Evolutionary conservation across 2,797 vertebrate genomes (phyloP), one percentile per base, ranked within the genome.

Genomic region (Onychomys leucogaster): DNA sequence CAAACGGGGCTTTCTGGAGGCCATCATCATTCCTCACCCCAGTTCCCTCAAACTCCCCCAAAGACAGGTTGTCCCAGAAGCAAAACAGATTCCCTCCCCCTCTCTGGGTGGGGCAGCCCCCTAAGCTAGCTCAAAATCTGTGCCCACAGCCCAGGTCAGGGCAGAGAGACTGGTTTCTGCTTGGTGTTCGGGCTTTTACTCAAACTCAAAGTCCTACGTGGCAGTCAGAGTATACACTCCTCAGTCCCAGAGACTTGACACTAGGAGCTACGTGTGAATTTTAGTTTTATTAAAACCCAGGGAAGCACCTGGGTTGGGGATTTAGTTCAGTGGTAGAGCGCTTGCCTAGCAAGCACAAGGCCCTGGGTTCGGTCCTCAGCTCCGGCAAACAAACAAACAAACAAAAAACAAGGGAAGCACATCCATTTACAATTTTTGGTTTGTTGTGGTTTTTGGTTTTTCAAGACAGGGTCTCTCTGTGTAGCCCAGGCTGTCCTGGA

Each of bases 211-310:
- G 52, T 19, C 43, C 77, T 75, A 0, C 37, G 11, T 23, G 63
- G 57, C 2, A 37, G 21, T 57, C 41, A 67, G 4, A 27, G 21
- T 46, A 34, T 3, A 67, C 46, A 34, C 59, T 93, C 59, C 49
- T 49, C 21, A 11, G 23, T 77, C 86, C 81, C 41, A 85, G 55
- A 59, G 37, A 78, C 43, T 73, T 65, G 34, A 91, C 46, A 75
- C 41, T 37, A n/a, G 7, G 32, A 52, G 34, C 14, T 34, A 16
- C 10, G 25, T 32, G 78, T 14, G 41, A 65, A 67, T 85, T 27
- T 14, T 13, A 67, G 49, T 88, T 94, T 78, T 91, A 86, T 85
- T 77, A 75, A 81, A 91, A n/a, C 14, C 65, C 81, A 94, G 1
- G 59, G 9, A 67, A 27, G 75, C 1, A 10, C n/a, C n/a, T n/a